Conservation (phyloP, 2,797 vertebrate genomes). For the Adelosebastes latens region DNA sequence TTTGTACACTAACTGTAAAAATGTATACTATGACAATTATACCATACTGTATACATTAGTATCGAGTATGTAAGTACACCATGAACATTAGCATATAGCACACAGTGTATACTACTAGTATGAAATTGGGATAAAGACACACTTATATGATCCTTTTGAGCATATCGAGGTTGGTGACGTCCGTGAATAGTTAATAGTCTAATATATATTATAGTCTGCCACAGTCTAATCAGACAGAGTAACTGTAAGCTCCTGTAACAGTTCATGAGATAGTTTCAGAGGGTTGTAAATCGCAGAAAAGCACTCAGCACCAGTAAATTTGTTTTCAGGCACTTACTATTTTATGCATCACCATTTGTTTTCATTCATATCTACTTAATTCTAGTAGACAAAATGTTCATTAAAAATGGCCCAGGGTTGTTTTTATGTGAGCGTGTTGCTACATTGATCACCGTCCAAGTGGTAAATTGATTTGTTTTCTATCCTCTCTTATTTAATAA, state of each 20-base stretch:
- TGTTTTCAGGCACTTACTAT: background rate
- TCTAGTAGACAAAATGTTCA: conserved; percentile 44
- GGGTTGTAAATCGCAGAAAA: background rate
- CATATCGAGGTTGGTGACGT: background rate
- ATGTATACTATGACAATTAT: background rate
- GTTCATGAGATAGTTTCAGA: background rate
- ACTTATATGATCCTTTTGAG: background rate
- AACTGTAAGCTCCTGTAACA: background rate
- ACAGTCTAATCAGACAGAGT: background rate
- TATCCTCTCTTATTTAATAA: conserved; percentile 70
- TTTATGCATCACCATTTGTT: conserved; percentile 21
- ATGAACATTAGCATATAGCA: background rate
- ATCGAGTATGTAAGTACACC: background rate
- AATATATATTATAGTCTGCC: background rate
- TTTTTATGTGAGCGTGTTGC: conserved; percentile 41
- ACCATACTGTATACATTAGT: background rate
- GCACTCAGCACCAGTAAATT: background rate
- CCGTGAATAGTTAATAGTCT: background rate
- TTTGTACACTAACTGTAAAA: background rate
- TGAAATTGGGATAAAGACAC: background rate
- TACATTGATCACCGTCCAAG: conserved; percentile 61
- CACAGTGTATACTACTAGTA: background rate
- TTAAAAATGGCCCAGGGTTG: conserved; percentile 59
- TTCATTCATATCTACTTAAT: conserved; percentile 46
- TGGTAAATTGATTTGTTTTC: conserved; percentile 66